Percentiles rank a stretch among this genome's conserved stretches.
These are phyloP conservation scores for Tauraco erythrolophus DNA, from an alignment of 2,113 vertebrate species.

Conservation along the genomic window DNA sequence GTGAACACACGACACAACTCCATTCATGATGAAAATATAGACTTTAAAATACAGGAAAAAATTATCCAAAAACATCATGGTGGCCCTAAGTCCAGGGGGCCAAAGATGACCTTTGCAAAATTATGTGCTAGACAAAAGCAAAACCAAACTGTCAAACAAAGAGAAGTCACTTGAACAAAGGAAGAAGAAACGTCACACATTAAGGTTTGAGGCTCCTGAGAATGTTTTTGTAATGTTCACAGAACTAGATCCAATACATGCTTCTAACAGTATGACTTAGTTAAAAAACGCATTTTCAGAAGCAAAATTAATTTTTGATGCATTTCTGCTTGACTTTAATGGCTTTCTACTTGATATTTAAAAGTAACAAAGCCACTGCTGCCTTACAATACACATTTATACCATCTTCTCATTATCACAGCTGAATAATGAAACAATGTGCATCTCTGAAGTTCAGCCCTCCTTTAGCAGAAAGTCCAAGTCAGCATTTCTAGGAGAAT, in stretches of 20 bases:
- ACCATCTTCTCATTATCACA: background rate
- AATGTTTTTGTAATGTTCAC: background rate
- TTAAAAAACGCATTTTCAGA: conserved; percentile 1
- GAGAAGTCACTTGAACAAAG: background rate
- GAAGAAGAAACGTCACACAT: background rate
- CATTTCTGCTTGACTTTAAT: conserved; percentile 21
- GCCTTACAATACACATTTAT: background rate
- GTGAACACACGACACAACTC: background rate
- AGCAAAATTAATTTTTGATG: conserved; percentile 2
- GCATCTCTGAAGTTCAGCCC: background rate
- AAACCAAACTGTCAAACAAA: background rate
- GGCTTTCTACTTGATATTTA: background rate
- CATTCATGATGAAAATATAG: background rate
- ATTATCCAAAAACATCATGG: background rate
- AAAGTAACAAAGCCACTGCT: conserved; percentile 11
- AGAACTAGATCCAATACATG: background rate
- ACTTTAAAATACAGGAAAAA: background rate
- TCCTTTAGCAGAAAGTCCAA: conserved; percentile 38
- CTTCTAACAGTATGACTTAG: background rate
- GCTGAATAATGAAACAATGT: conserved; percentile 17
- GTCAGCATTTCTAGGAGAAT: conserved; percentile 74
- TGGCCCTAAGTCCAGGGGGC: background rate
- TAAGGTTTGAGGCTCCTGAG: background rate
- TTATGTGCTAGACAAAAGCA: background rate
- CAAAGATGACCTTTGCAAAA: background rate